These are phyloP conservation scores for Pseudopodoces humilis DNA, from an alignment of 2,113 vertebrate genomes.

Conservation along the genomic window DNA sequence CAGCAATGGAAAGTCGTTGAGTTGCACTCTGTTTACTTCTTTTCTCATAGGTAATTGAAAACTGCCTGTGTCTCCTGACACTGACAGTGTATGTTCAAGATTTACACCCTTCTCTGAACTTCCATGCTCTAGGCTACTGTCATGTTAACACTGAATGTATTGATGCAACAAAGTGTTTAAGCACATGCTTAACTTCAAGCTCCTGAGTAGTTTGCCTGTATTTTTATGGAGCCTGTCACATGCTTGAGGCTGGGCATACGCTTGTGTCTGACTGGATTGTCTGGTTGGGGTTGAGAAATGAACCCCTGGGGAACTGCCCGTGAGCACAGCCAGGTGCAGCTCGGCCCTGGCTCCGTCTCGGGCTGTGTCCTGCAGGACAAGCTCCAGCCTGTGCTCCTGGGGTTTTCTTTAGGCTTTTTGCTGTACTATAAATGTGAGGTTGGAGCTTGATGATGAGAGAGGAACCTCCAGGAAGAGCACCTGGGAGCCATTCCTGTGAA, in stretches of 20 bases:
- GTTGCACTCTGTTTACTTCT: background rate
- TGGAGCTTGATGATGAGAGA: background rate
- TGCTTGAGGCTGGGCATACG: background rate
- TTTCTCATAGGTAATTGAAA: background rate
- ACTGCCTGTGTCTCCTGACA: background rate
- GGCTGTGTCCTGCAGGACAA: background rate
- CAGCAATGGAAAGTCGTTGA: background rate
- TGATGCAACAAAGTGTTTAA: background rate
- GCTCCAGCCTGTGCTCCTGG: accelerated
- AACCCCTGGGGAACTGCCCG: background rate
- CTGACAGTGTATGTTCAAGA: background rate
- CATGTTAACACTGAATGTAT: background rate
- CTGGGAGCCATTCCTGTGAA: background rate
- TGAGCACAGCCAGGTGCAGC: background rate
- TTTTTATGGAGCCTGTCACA: background rate
- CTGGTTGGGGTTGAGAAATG: background rate
- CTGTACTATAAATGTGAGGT: background rate
- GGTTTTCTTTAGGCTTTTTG: constrained; percentile 35
- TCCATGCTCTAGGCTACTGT: background rate
- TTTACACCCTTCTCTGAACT: background rate
- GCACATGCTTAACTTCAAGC: background rate
- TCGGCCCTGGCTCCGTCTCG: accelerated
- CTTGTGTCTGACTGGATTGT: background rate
- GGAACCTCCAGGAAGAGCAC: background rate
- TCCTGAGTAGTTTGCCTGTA: background rate